Percentiles rank a stretch among this genome's conserved stretches.
phyloP scores from a whole-genome alignment of 2,797 vertebrate genomes.

The Halcyon badia region DNA sequence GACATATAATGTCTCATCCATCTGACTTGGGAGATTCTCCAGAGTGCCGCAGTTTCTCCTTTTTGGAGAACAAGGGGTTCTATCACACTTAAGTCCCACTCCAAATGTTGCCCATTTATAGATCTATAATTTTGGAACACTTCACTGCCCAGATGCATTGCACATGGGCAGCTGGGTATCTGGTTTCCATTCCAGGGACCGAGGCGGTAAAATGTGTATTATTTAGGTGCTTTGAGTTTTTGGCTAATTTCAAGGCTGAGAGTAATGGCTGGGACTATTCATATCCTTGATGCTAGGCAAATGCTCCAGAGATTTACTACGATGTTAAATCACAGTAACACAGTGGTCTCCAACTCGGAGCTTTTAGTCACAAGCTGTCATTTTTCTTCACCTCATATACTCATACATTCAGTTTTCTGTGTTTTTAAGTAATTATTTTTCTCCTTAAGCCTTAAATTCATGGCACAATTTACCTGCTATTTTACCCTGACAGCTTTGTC shows the following conservation, averaged over 20 bases:
- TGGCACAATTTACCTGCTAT: not conserved
- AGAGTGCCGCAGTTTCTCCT: not conserved
- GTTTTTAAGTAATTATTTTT: not conserved
- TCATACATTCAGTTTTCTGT: not conserved
- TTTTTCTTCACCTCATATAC: not conserved
- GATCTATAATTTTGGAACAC: not conserved
- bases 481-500: not conserved
- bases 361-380: not conserved
- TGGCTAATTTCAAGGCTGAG: constrained; percentile 38
- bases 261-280: constrained; percentile 3
- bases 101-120: constrained; percentile 19
- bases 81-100: not conserved
- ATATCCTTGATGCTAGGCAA: not conserved
- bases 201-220: not conserved
- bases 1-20: not conserved
- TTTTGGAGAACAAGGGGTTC: not conserved
- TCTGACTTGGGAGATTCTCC: not conserved
- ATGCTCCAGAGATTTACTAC: not conserved
- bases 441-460: not conserved
- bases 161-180: constrained; percentile 48
- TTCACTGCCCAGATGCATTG: constrained; percentile 27
- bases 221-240: constrained; percentile 34
- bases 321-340: not conserved
- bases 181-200: constrained; percentile 27
- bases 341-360: not conserved